Base-by-base conservation (phyloP, 1,140 invertebrate genomes). In the Sarcophaga peregrina region DNA sequence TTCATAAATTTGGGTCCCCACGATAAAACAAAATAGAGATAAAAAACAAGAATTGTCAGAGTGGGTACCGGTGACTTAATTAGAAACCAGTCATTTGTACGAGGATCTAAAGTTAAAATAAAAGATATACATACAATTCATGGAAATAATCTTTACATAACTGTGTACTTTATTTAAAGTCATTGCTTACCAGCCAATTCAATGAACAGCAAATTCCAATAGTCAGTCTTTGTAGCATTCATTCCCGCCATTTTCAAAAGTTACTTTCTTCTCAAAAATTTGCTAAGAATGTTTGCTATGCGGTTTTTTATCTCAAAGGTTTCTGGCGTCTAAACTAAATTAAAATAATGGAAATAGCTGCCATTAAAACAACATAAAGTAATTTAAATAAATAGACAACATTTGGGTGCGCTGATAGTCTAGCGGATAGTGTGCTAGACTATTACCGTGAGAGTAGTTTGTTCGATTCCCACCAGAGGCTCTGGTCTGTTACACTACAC, bases 1-100 rank as follows among this genome's bases (percentile, higher is more conserved):
- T 93, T 92, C 96, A 97, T 97, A 84, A 94, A 94, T 80, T 91
- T 91, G 15, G 96, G 96, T 0, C 96, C 96, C 93, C 95, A 94
- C 68, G 93, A 93, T 11, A 94, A 88, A 3, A 95, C 93, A 86
- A 96, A 95, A 87, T 94, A 95, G 8, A 95, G 87, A 84, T 96
- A 96, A 17, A 93, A 92, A 47, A 93, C 91, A 76, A 96, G 88
- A 47, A 96, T 94, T 46, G 92, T 93, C 5, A 95, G 86, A 0
- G 95, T 95, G 0, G 96, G 95, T 20, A 95, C 90, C 0, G 96
- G 96, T 5, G 94, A 94, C 25, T 92, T 92, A 91, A 97, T 95
- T 13, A 98, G 90, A 84, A 96, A 94, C 96, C 96, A 97, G 84
- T 96, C 93, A 85, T 94, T 95, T 54, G 96, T 96, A 85, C 97